These are phyloP conservation scores for Trichogramma pretiosum DNA, from an alignment of 1,140 invertebrate species.

Conservation along the genomic window DNA sequence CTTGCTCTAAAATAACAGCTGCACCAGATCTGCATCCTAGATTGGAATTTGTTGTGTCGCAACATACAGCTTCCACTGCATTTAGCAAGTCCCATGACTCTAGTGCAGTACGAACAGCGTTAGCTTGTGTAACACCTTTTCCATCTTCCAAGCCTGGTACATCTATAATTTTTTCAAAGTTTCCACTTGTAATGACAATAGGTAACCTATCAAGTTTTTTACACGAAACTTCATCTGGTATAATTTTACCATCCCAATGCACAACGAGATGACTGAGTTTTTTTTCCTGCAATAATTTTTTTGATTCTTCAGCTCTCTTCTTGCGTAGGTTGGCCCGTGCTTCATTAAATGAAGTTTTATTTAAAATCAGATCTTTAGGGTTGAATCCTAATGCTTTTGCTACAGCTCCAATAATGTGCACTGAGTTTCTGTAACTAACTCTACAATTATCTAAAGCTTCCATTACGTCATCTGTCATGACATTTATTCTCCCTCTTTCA, in stretches of 20 bases:
- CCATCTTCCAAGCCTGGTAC: constrained; percentile 7
- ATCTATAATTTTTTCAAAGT: constrained; percentile 14
- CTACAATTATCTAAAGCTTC: neutral
- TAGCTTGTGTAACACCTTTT: constrained; percentile 5
- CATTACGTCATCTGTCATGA: neutral
- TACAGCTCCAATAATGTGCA: neutral
- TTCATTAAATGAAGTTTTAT: constrained; percentile 12
- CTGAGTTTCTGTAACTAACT: constrained; percentile 5
- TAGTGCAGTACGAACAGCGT: constrained; percentile 13
- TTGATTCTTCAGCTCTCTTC: constrained; percentile 10
- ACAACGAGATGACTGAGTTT: constrained; percentile 1
- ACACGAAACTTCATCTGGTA: constrained; percentile 5
- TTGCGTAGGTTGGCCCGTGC: constrained; percentile 6
- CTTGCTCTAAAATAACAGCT: constrained; percentile 11
- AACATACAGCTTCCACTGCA: constrained; percentile 12
- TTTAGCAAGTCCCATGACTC: constrained; percentile 16
- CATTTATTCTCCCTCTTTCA: neutral
- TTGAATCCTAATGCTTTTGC: constrained; percentile 5
- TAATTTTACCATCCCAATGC: constrained; percentile 16
- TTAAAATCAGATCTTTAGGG: neutral
- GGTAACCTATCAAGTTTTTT: constrained; percentile 15
- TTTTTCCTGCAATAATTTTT: constrained; percentile 4
- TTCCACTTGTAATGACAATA: constrained; percentile 7
- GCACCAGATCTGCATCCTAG: constrained; percentile 12
- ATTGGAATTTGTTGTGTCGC: constrained; percentile 15